Conservation (phyloP, 2,888 invertebrate genomes). For the Drosophila fungiperda region DNA sequence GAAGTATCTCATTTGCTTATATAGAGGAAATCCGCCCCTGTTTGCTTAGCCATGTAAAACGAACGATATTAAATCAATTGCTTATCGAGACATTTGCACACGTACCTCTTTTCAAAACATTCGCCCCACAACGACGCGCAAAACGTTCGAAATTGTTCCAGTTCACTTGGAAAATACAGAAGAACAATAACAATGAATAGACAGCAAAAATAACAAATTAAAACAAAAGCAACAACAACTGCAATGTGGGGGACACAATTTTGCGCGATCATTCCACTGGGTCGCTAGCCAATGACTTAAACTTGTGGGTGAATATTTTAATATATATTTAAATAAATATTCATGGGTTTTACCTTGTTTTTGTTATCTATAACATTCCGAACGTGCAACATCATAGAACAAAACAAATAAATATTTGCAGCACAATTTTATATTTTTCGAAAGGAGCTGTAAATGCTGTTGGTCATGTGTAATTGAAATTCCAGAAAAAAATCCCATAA, state of each 20-base stretch:
- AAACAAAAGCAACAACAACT: slow-evolving; percentile 41
- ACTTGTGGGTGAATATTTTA: slow-evolving; percentile 31
- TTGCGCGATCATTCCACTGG: slow-evolving; percentile 72
- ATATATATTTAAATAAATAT: neutral
- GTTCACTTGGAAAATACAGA: slow-evolving; percentile 59
- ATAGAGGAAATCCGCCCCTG: slow-evolving; percentile 48
- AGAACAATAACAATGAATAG: slow-evolving; percentile 29
- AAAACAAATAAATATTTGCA: neutral
- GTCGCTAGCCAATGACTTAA: slow-evolving; percentile 59
- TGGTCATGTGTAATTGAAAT: slow-evolving; percentile 17
- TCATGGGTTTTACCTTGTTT: slow-evolving; percentile 5
- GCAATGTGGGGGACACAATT: slow-evolving; percentile 55
- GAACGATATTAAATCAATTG: slow-evolving; percentile 50
- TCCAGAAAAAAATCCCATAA: neutral
- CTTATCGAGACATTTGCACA: slow-evolving; percentile 38
- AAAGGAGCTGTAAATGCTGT: slow-evolving; percentile 30
- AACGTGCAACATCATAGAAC: neutral
- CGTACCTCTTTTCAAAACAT: slow-evolving; percentile 43
- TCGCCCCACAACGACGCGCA: slow-evolving; percentile 38
- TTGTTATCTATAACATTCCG: neutral
- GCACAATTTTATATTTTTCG: slow-evolving; percentile 35
- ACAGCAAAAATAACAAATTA: slow-evolving; percentile 49
- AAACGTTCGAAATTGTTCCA: slow-evolving; percentile 64
- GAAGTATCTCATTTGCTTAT: slow-evolving; percentile 5
- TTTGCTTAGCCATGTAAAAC: slow-evolving; percentile 50